Percentiles rank a stretch among this genome's conserved stretches.
Conservation (phyloP, 2,113 vertebrate genomes). For the Camelus bactrianus region DNA sequence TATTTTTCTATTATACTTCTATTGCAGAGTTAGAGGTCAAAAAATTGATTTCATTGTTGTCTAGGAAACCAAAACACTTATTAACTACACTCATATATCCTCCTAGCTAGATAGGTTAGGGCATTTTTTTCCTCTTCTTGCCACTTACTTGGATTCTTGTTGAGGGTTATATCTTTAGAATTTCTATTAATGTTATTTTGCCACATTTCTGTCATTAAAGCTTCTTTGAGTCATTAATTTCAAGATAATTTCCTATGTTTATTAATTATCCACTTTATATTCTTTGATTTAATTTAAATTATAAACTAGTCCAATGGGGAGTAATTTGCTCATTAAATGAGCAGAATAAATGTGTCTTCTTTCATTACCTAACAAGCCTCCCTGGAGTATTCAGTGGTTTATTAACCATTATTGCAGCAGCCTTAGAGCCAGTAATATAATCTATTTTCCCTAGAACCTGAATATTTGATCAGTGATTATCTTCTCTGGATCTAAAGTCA, state of each 20-base stretch:
- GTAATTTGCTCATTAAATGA: constrained; percentile 60
- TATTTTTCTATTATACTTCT: not conserved
- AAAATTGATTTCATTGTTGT: constrained; percentile 30
- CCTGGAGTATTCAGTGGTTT: constrained; percentile 5
- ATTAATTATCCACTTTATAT: constrained; percentile 61
- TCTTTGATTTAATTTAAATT: constrained; percentile 57
- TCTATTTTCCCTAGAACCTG: constrained; percentile 34
- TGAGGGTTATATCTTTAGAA: constrained; percentile 24
- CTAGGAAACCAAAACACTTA: constrained; percentile 41
- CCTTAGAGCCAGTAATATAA: not conserved
- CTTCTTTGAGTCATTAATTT: constrained; percentile 62
- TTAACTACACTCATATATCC: not conserved
- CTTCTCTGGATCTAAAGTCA: constrained; percentile 28
- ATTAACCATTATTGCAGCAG: not conserved
- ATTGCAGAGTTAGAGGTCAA: not conserved
- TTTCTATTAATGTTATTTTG: constrained; percentile 56
- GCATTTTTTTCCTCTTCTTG: not conserved
- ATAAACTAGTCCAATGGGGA: constrained; percentile 47
- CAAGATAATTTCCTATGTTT: constrained; percentile 35
- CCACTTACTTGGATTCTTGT: constrained; percentile 39
- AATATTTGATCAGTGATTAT: constrained; percentile 59
- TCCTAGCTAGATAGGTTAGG: not conserved
- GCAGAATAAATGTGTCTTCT: constrained; percentile 41
- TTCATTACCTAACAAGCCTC: constrained; percentile 31
- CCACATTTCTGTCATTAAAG: constrained; percentile 4